A percentile compares a stretch with the other conserved stretches of the same genome.
Evolutionary conservation across 2,797 vertebrate genomes (phyloP).

Genomic region (Clamator glandarius): DNA sequence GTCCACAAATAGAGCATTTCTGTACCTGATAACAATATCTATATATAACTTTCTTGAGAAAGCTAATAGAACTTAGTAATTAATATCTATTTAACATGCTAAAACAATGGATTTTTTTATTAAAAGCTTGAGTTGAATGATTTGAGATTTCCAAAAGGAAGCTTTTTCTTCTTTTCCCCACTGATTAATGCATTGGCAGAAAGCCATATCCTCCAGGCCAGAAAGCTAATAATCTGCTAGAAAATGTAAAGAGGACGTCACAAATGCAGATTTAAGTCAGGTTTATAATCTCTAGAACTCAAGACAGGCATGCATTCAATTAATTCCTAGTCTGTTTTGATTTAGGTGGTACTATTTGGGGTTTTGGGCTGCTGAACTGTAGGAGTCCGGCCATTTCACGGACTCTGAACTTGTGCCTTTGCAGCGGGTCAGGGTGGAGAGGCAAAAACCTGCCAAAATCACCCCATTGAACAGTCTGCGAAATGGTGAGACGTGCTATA

Average conservation of each 20-base stretch:
- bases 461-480: not conserved
- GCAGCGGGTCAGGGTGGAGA: not conserved
- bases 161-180: not conserved
- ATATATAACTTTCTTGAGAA: not conserved
- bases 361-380: not conserved
- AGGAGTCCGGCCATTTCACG: not conserved
- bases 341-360: not conserved
- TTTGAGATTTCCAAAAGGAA: not conserved
- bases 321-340: not conserved
- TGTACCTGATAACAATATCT: not conserved
- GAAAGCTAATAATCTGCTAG: not conserved
- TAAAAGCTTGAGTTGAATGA: not conserved
- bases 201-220: not conserved
- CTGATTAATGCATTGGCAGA: not conserved
- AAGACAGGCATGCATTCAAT: not conserved
- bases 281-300: not conserved
- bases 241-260: not conserved
- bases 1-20: not conserved
- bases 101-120: not conserved
- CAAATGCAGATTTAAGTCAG: not conserved
- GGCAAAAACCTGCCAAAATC: not conserved
- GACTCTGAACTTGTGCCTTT: not conserved
- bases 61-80: not conserved
- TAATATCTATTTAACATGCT: not conserved
- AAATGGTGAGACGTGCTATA: not conserved